These are phyloP conservation scores for Xylocopa sonorina DNA, from an alignment of 1,140 invertebrate genomes.

Conservation along the genomic window DNA sequence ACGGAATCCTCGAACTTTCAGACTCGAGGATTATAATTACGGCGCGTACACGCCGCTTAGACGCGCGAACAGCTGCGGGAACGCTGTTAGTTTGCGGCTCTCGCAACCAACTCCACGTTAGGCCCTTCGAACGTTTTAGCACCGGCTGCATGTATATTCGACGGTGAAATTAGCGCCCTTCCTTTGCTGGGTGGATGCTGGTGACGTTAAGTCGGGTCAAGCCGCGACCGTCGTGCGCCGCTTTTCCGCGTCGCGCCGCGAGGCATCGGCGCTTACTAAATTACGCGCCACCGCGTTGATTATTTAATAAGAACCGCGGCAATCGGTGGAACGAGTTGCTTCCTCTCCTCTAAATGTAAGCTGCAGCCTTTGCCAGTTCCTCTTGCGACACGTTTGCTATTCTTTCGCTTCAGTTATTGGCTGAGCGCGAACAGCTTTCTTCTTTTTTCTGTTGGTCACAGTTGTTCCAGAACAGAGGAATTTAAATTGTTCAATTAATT, in stretches of 20 bases:
- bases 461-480: too few species aligned
- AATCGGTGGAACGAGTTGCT: not conserved
- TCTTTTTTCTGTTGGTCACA: too few species aligned
- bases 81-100: not conserved
- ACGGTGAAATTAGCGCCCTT: not conserved
- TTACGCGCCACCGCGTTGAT: not conserved
- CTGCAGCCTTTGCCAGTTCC: too few species aligned
- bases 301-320: not conserved
- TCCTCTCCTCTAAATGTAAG: not conserved
- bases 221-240: not conserved
- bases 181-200: not conserved
- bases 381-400: not conserved
- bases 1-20: not conserved
- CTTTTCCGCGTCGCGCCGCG: not conserved
- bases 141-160: not conserved
- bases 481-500: too few species aligned
- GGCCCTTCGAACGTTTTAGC: not conserved
- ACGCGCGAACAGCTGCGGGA: not conserved
- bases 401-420: too few species aligned
- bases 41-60: too few species aligned
- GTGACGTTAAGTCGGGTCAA: not conserved
- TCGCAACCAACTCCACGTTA: not conserved
- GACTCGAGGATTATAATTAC: not conserved
- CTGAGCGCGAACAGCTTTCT: too few species aligned
- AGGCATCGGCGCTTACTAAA: conserved; percentile 2